phyloP scores from a whole-genome alignment of 2,797 vertebrate species.

The Xenentodon cancila region DNA sequence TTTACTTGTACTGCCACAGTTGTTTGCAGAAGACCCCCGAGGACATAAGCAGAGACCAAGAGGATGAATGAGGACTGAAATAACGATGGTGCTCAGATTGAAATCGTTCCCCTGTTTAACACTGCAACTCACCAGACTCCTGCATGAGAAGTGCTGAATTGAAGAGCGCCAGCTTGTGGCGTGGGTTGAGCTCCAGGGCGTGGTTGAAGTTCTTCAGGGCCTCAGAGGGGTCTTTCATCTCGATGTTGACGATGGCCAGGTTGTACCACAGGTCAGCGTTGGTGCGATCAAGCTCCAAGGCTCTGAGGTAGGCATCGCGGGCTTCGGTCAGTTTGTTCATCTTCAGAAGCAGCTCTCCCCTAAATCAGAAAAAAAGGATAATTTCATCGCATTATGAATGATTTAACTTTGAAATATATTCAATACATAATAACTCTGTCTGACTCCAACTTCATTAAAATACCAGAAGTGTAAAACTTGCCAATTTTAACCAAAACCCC shows the following conservation, averaged over 20 bases:
- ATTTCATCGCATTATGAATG: not conserved
- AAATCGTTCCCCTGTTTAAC: no score
- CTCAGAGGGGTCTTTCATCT: slow-evolving; percentile 95
- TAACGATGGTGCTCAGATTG: no score
- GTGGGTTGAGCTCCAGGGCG: slow-evolving; percentile 91
- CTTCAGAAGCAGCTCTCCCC: slow-evolving; percentile 96
- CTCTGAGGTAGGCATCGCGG: slow-evolving; percentile 93
- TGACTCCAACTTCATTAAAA: not conserved
- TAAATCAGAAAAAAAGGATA: slow-evolving; percentile 56
- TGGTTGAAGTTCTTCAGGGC: slow-evolving; percentile 95
- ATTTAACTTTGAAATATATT: no score
- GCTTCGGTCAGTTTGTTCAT: slow-evolving; percentile 98
- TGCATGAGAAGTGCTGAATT: slow-evolving; percentile 98
- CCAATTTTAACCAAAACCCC: not conserved
- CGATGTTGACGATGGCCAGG: slow-evolving; percentile 97
- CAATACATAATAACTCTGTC: no score
- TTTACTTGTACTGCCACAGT: no score
- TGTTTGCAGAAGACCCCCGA: no score
- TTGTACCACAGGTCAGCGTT: slow-evolving; percentile 99
- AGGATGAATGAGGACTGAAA: no score
- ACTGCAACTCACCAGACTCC: slow-evolving; percentile 96
- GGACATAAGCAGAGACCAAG: no score
- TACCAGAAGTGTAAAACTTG: not conserved
- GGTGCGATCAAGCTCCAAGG: slow-evolving; percentile 90
- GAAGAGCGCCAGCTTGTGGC: slow-evolving; percentile 94